phyloP scores from a whole-genome alignment of 2,888 invertebrate species.

The Cordilura impudica region DNA sequence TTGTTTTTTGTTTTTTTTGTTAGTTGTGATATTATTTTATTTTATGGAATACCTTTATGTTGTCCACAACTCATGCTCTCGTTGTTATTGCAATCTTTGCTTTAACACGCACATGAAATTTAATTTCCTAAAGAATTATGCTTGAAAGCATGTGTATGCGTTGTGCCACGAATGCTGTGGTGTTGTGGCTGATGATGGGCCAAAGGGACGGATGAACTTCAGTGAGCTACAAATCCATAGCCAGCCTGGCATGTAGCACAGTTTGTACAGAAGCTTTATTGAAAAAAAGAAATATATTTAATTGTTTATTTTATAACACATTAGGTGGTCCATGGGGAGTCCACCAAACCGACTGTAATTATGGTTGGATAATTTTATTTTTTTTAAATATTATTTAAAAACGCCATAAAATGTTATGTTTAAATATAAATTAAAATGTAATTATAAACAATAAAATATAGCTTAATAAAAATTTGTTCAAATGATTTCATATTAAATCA shows the following conservation, averaged over 20 bases:
- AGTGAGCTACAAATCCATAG: background rate
- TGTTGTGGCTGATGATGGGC: background rate
- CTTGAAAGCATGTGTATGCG: conserved; percentile 2
- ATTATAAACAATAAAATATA: conserved; percentile 7
- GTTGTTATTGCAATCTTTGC: conserved; percentile 42
- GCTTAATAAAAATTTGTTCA: background rate
- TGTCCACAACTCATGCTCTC: background rate
- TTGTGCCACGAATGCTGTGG: background rate
- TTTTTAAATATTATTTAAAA: background rate
- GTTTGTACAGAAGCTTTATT: background rate
- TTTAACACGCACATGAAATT: conserved; percentile 52
- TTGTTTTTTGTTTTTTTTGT: background rate
- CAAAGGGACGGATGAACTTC: background rate
- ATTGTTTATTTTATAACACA: conserved; percentile 30
- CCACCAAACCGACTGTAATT: background rate
- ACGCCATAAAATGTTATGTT: background rate
- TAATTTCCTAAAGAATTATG: conserved; percentile 16
- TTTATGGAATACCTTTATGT: background rate
- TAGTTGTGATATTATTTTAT: background rate
- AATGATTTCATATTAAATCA: no score
- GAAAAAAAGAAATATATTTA: conserved; percentile 11
- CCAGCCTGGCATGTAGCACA: background rate
- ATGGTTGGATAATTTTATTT: background rate
- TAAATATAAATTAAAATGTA: conserved; percentile 11
- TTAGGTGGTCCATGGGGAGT: conserved; percentile 8